These are phyloP conservation scores for Ditula angustiorana DNA, from an alignment of 2,888 invertebrate genomes.

Conservation along the genomic window DNA sequence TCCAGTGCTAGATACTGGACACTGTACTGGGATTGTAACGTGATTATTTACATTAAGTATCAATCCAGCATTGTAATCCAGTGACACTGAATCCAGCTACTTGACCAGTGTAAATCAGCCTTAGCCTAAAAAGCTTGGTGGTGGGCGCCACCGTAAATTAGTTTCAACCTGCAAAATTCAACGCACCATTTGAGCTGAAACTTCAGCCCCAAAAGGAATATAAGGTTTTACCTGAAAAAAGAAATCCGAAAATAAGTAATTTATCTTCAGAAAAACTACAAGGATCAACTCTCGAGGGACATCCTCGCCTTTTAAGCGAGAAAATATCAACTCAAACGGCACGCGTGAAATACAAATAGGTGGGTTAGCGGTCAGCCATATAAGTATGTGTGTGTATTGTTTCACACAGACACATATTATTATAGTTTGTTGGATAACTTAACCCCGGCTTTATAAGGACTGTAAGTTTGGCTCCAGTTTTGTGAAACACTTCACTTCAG, in stretches of 20 bases:
- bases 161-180: background rate
- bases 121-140: background rate
- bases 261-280: background rate
- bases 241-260: conserved; percentile 2
- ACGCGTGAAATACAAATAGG: background rate
- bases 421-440: background rate
- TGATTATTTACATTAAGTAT: too few relatives aligned
- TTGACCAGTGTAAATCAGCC: too few relatives aligned
- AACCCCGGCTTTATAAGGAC: background rate
- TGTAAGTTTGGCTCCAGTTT: background rate
- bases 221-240: background rate
- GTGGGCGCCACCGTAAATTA: too few relatives aligned
- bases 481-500: background rate
- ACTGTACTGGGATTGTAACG: too few relatives aligned
- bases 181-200: background rate
- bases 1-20: too few relatives aligned
- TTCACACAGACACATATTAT: background rate
- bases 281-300: background rate
- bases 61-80: too few relatives aligned
- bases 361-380: background rate
- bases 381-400: background rate
- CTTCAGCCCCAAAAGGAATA: background rate
- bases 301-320: background rate
- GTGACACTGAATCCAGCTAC: too few relatives aligned
- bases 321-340: conserved; percentile 4